phyloP scores from a whole-genome alignment of 2,888 invertebrate species.

The Brenthis ino region DNA sequence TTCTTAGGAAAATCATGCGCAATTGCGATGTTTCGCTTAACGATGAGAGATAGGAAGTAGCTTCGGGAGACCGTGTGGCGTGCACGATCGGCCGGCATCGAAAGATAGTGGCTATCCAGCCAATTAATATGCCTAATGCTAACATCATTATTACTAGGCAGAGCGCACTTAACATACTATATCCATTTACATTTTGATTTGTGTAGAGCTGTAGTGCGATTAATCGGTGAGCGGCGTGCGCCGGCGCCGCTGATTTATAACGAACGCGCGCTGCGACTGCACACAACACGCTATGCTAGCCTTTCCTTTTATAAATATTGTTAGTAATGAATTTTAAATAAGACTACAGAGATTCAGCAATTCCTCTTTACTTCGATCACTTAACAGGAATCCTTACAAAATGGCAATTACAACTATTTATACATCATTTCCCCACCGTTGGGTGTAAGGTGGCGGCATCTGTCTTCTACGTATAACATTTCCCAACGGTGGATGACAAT shows the following conservation, averaged over 20 bases:
- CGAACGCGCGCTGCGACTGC: constrained; percentile 45
- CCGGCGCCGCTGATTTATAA: constrained; percentile 73
- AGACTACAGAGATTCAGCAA: too few species aligned
- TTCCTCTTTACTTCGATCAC: too few species aligned
- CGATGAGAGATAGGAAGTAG: constrained; percentile 49
- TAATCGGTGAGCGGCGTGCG: constrained; percentile 71
- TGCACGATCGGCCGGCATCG: constrained; percentile 59
- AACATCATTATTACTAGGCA: constrained; percentile 82
- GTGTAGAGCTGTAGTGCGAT: constrained; percentile 75
- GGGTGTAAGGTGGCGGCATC: too few species aligned
- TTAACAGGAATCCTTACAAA: too few species aligned
- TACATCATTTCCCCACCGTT: too few species aligned
- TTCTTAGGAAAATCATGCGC: not conserved
- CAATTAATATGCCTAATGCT: constrained; percentile 83
- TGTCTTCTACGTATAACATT: too few species aligned
- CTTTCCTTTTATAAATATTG: constrained; percentile 13
- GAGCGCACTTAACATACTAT: constrained; percentile 80
- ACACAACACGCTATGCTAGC: constrained; percentile 37
- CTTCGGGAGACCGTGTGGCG: constrained; percentile 54
- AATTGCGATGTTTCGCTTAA: constrained; percentile 32
- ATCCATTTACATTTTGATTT: constrained; percentile 82
- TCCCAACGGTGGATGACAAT: too few species aligned
- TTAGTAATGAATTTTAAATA: too few species aligned
- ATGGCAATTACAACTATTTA: too few species aligned
- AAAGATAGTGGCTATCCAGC: constrained; percentile 75